These are phyloP conservation scores for Pristionchus exspectatus DNA, from an alignment of 2,888 invertebrate genomes.

Conservation along the genomic window DNA sequence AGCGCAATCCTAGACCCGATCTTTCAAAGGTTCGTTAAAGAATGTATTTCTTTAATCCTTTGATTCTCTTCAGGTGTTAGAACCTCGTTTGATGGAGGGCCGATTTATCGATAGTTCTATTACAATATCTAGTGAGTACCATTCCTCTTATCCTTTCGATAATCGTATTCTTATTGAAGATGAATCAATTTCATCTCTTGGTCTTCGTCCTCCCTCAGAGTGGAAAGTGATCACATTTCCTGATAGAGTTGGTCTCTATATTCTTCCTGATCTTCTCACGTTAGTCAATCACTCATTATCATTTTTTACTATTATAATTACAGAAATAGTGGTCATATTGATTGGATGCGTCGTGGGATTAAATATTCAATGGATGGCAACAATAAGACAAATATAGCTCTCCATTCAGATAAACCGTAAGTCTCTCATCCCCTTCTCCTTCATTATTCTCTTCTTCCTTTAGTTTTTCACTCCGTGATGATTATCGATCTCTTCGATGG, in stretches of 20 bases:
- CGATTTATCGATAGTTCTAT: not conserved
- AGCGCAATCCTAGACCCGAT: conserved; percentile 85
- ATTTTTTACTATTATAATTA: not conserved
- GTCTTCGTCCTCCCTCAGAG: conserved; percentile 54
- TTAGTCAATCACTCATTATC: not conserved
- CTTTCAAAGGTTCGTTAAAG: conserved; percentile 82
- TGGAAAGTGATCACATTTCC: conserved; percentile 68
- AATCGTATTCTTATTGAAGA: not conserved
- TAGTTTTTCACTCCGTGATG: conserved; percentile 56
- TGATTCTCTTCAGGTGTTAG: conserved; percentile 79
- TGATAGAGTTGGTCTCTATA: conserved; percentile 68
- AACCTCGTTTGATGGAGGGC: conserved; percentile 79
- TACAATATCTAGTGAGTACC: not conserved
- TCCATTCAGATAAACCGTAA: conserved; percentile 45
- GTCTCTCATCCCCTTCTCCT: not conserved
- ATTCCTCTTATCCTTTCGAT: not conserved
- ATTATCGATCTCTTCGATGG: conserved; percentile 88
- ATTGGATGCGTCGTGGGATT: conserved; percentile 40
- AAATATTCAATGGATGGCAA: conserved; percentile 26
- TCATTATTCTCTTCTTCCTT: conserved; percentile 2
- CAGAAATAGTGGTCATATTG: conserved; percentile 1
- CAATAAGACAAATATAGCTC: conserved; percentile 53
- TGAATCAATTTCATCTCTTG: conserved; percentile 2
- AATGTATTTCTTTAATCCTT: not conserved
- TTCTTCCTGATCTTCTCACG: conserved; percentile 66